A percentile compares a stretch with the other conserved stretches of the same genome.
Evolutionary conservation across 2,113 vertebrate species (phyloP).

Genomic region (Rallus limicola): DNA sequence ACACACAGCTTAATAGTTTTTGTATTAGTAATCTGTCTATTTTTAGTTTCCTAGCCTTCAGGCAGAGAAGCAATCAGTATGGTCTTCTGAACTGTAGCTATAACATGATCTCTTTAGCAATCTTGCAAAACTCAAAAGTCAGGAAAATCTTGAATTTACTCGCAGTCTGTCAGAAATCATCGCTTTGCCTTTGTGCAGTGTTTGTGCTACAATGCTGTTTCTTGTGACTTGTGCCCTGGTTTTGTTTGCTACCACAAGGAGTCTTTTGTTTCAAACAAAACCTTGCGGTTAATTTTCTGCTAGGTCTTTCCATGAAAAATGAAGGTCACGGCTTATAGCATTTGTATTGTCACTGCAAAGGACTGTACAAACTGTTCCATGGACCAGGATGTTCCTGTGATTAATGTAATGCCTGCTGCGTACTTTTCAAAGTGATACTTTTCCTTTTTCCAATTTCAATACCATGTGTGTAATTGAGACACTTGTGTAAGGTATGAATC

Average conservation of each 20-base stretch:
- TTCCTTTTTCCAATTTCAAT: background rate
- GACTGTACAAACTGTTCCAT: constrained; percentile 66
- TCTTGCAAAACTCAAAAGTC: constrained; percentile 32
- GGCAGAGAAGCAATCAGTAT: background rate
- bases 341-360: constrained; percentile 65
- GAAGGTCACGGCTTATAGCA: constrained; percentile 59
- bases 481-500: background rate
- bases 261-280: constrained; percentile 71
- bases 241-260: constrained; percentile 69
- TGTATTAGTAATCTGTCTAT: constrained; percentile 30
- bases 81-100: background rate
- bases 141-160: constrained; percentile 56
- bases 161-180: background rate
- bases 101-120: background rate
- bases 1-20: background rate
- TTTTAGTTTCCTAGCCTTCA: background rate
- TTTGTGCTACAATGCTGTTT: constrained; percentile 62
- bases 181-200: constrained; percentile 47
- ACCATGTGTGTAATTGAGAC: background rate
- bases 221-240: constrained; percentile 51
- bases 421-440: constrained; percentile 22
- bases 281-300: constrained; percentile 67
- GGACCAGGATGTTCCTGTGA: constrained; percentile 47
- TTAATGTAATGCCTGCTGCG: constrained; percentile 10
- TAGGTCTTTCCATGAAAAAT: constrained; percentile 65